Evolutionary conservation across 30 jellyfish, hydroid and myxozoan species (phyloP).

Genomic region (Mastigias papua): DNA sequence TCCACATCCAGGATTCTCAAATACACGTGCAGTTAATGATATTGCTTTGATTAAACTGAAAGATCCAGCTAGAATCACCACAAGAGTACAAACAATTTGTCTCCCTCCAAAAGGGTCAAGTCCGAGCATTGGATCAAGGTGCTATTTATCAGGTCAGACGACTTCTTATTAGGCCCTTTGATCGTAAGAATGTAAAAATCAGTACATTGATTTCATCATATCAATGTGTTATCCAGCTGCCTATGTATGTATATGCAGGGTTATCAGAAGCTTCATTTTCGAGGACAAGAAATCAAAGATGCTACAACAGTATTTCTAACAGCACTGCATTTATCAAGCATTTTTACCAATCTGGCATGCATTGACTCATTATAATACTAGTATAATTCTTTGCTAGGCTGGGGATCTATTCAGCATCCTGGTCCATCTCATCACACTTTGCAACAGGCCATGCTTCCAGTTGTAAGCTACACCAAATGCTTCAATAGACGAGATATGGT

Average conservation of each 20-base stretch:
- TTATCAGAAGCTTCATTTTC: no score
- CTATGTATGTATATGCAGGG: neutral
- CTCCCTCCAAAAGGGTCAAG: slow-evolving; percentile 67
- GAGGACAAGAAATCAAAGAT: neutral
- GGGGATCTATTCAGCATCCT: slow-evolving; percentile 89
- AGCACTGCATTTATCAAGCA: neutral
- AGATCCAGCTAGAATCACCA: slow-evolving; percentile 64
- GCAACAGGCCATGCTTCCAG: slow-evolving; percentile 90
- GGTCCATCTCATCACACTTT: slow-evolving; percentile 73
- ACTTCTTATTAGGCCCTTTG: neutral
- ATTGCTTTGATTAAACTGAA: slow-evolving; percentile 77
- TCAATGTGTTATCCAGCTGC: neutral
- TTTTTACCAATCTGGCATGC: neutral
- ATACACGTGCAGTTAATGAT: slow-evolving; percentile 24
- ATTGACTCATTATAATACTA: no score
- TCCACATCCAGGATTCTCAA: slow-evolving; percentile 48
- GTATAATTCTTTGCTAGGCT: slow-evolving; percentile 38
- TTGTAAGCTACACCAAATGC: slow-evolving; percentile 51
- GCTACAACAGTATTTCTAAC: neutral
- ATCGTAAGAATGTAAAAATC: neutral
- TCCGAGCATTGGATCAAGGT: slow-evolving; percentile 71
- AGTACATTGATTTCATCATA: neutral
- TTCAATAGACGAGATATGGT: slow-evolving; percentile 68
- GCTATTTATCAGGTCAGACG: slow-evolving; percentile 78
- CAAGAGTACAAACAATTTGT: slow-evolving; percentile 71